These are phyloP conservation scores for Nemurella pictetii DNA, from an alignment of 2,888 invertebrate species.

Conservation along the genomic window DNA sequence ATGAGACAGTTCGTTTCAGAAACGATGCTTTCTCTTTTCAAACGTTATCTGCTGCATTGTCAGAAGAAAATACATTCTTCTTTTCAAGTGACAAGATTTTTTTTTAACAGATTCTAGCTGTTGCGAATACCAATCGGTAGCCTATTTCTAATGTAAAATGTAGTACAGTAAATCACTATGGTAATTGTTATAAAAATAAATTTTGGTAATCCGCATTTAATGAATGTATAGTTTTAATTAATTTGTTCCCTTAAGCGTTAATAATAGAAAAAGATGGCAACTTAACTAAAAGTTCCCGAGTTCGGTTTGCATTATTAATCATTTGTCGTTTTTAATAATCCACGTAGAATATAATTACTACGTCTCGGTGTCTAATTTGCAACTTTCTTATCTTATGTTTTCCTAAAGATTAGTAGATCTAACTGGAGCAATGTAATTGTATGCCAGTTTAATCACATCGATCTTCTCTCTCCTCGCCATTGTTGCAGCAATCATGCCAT, in stretches of 20 bases:
- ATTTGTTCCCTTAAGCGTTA: not conserved
- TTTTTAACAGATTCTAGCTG: too few species aligned
- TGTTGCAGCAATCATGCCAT: slow-evolving; percentile 24
- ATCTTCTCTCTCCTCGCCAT: slow-evolving; percentile 15
- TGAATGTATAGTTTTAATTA: not conserved
- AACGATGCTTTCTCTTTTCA: not conserved
- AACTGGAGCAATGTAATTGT: slow-evolving; percentile 29
- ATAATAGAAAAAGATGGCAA: not conserved
- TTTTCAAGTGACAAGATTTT: too few species aligned
- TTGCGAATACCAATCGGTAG: too few species aligned
- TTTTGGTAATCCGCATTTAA: not conserved
- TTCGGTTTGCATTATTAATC: not conserved
- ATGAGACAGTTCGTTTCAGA: not conserved
- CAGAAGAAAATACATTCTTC: not conserved
- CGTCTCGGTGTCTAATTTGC: not conserved
- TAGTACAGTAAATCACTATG: not conserved
- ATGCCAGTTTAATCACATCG: slow-evolving; percentile 27
- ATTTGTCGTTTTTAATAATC: not conserved
- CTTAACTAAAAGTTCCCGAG: not conserved
- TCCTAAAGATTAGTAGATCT: slow-evolving; percentile 16
- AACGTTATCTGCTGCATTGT: not conserved
- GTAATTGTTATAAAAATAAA: not conserved
- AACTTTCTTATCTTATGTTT: slow-evolving; percentile 8
- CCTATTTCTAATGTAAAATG: too few species aligned
- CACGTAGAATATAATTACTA: not conserved